Evolutionary conservation across 2,797 vertebrate species (phyloP).

Genomic region (Choloepus didactylus): DNA sequence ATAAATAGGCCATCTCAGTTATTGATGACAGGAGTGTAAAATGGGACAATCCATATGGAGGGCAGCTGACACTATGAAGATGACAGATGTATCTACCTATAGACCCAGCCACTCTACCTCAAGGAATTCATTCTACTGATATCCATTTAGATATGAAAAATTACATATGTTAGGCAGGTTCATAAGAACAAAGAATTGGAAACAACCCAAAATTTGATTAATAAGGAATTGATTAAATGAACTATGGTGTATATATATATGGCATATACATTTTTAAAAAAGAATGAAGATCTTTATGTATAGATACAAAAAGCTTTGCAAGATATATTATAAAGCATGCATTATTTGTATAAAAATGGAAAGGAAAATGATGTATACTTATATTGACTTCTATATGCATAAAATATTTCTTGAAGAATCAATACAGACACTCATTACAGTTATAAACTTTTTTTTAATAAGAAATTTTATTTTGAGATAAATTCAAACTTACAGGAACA

Average conservation of each 20-base stretch:
- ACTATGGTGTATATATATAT: not conserved
- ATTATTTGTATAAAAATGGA: not conserved
- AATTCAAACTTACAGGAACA: no score
- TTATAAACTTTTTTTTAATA: not conserved
- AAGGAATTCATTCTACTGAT: not conserved
- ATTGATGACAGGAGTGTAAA: not conserved
- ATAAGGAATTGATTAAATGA: not conserved
- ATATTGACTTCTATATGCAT: not conserved
- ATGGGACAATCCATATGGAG: not conserved
- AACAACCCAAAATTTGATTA: not conserved
- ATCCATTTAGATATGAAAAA: not conserved
- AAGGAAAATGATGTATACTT: not conserved
- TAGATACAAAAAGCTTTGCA: not conserved
- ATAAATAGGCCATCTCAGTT: not conserved
- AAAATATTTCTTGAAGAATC: not conserved
- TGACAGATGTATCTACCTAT: not conserved
- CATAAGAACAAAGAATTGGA: not conserved
- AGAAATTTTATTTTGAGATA: no score
- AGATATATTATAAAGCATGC: not conserved
- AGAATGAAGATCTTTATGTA: not conserved
- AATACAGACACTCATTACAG: not conserved
- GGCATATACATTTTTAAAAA: not conserved
- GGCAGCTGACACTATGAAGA: not conserved
- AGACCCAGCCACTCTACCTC: not conserved
- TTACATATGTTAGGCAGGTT: not conserved